Base-by-base conservation (phyloP, 2,797 vertebrate genomes). In the Aulostomus chinensis region DNA sequence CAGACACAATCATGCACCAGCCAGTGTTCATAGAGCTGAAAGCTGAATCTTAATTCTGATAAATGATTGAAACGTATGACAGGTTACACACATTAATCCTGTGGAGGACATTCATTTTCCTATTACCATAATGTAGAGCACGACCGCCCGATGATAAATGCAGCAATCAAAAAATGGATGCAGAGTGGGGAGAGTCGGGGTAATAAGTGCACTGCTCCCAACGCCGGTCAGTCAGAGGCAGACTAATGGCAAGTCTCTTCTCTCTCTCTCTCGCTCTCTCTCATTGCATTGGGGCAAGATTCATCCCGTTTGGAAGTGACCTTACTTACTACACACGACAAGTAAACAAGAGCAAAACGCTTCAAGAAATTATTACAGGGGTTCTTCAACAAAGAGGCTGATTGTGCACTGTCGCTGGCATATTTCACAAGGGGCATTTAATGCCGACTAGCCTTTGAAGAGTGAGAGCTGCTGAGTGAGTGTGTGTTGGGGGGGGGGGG, bases 21-120 rank as follows among this genome's bases (percentile, higher is more conserved):
- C 59, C 75, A 11, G 62, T 26, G 53, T 56, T 59, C 61, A 58
- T 8, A 43, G 66, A 71, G 73, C 78, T 68, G 69, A 78, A 83
- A 74, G 75, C 69, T 32, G 43, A 78, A 71, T 81, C 81, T 82
- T 88, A 87, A 91, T 88, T 83, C 84, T 88, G 88, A 89, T 86
- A 84, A 89, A 91, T 89, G 82, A 89, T 89, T 89, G 83, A 85
- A 88, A 86, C 70, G 66, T 88, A 86, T 80, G 86, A 89, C 88
- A 86, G 80, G 78, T 81, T 85, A 88, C 81, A 87, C 84, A 74
- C 82, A 91, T 91, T 88, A 87, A 88, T 90, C 86, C 87, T 79
- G 73, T 60, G 67, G 83, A 86, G 84, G 88, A 84, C 86, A 88
- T 86, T 86, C 83, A 86, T 91, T 90, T 86, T 87, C 84, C 78